Base-by-base conservation (phyloP, 1,140 invertebrate species). In the Tetragonula clypearis region DNA sequence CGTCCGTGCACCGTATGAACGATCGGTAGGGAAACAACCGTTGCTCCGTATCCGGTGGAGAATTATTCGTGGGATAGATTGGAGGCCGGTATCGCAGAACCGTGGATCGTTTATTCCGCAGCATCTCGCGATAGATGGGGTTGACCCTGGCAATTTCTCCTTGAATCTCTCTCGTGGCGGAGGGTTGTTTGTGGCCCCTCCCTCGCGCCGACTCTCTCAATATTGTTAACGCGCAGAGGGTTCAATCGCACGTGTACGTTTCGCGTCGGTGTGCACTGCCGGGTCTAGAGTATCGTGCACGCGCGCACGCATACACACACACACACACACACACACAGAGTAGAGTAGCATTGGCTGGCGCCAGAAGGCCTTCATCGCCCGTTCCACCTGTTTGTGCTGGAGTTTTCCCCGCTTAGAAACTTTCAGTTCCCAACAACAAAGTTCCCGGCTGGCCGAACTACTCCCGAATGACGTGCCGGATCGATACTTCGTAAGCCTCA, bases 361-460 rank as follows among this genome's bases (percentile, higher is more conserved):
- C 90, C 91, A 91, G 90, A 91, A 92, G 86, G 86, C 88, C 90
- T 88, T 85, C 86, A 72, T 90, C 86, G 81, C 87, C 82, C 87
- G 85, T 91, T 87, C 91, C 92, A 92, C 92, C 91, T 93, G 92
- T 92, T 92, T 93, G 89, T 92, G 90, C 87, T 30, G 82, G 82
- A 90, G 85, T 90, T 90, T 68, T 91, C 84, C 83, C 85, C 87
- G 84, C 86, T 72, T 58, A 68, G 89, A 90, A 90, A 90, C 86
- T 90, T 90, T 90, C 82, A 87, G 89, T 90, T 87, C 74, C 86
- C 88, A 90, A 90, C 89, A 90, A 90, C 89, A 90, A 90, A 90
- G 88, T 90, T 90, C 80, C 86, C 82, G 75, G 88, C 82, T 90
- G 89, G 88, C 88, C 89, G 62, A 90, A 90, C 89, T 90, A 90